Evolutionary conservation across 2,797 vertebrate genomes (phyloP).

Genomic region (Halcyon leucocephala): DNA sequence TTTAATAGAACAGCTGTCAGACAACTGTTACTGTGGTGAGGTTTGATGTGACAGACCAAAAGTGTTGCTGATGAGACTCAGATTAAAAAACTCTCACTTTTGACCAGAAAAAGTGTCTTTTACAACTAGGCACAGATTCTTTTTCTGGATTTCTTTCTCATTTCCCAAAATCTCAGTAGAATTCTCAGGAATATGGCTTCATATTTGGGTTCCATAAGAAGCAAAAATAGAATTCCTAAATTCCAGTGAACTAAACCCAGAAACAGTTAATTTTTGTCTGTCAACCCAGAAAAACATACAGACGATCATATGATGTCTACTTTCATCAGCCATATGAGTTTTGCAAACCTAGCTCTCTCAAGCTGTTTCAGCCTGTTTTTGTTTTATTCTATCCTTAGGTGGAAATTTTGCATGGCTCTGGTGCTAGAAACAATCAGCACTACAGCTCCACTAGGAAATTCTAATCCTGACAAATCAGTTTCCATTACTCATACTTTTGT

Average conservation of each 20-base stretch:
- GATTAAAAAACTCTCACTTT: not conserved
- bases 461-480: not conserved
- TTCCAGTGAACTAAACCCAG: not conserved
- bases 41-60: not conserved
- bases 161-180: not conserved
- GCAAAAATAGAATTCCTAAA: not conserved
- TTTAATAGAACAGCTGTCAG: not conserved
- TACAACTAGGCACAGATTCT: not conserved
- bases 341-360: not conserved
- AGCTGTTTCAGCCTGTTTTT: not conserved
- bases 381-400: not conserved
- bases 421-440: not conserved
- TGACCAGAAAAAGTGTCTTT: not conserved
- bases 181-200: not conserved
- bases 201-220: not conserved
- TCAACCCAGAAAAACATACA: not conserved
- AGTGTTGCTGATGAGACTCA: not conserved
- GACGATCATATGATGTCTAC: not conserved
- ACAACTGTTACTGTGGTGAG: not conserved
- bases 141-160: not conserved
- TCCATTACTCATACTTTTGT: not conserved
- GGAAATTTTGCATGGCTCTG: not conserved
- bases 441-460: not conserved
- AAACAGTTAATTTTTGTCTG: constrained; percentile 13
- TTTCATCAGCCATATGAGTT: constrained; percentile 9